A percentile compares a stretch with the other conserved stretches of the same genome.
Conservation (phyloP, 2,888 invertebrate genomes). For the Mesorhabditis spiculigera region DNA sequence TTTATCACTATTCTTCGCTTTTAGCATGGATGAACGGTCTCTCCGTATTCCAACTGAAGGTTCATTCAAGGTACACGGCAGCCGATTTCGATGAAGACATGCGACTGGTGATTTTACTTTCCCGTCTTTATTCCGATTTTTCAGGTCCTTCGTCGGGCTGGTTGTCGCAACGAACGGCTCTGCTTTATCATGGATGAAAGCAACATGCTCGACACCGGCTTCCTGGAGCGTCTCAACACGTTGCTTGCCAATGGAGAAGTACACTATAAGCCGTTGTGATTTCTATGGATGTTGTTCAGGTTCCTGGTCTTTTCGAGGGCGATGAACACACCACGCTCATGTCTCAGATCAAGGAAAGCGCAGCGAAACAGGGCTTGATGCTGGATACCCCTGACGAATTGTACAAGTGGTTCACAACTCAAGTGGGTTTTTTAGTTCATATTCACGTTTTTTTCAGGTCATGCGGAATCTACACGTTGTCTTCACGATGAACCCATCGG, state of each 20-base stretch:
- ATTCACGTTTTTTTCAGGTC: constrained; percentile 69
- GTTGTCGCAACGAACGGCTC: constrained; percentile 83
- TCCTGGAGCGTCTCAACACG: constrained; percentile 98
- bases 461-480: constrained; percentile 99
- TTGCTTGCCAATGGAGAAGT: constrained; percentile 91
- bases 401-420: constrained; percentile 98
- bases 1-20: neutral
- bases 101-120: constrained; percentile 63
- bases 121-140: neutral
- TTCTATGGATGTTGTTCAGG: constrained; percentile 25
- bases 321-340: constrained; percentile 97
- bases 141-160: constrained; percentile 63
- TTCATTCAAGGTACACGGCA: constrained; percentile 97
- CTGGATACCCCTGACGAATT: constrained; percentile 95
- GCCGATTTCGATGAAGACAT: constrained; percentile 99
- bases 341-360: constrained; percentile 99
- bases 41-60: constrained; percentile 82
- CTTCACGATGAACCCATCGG: constrained; percentile 99
- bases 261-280: constrained; percentile 79
- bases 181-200: constrained; percentile 98
- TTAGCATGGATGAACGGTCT: constrained; percentile 98
- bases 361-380: constrained; percentile 95
- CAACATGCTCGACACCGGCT: constrained; percentile 89
- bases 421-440: constrained; percentile 21
- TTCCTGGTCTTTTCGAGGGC: constrained; percentile 67